Conservation (phyloP, 2,888 invertebrate genomes). For the Graphium colonna region DNA sequence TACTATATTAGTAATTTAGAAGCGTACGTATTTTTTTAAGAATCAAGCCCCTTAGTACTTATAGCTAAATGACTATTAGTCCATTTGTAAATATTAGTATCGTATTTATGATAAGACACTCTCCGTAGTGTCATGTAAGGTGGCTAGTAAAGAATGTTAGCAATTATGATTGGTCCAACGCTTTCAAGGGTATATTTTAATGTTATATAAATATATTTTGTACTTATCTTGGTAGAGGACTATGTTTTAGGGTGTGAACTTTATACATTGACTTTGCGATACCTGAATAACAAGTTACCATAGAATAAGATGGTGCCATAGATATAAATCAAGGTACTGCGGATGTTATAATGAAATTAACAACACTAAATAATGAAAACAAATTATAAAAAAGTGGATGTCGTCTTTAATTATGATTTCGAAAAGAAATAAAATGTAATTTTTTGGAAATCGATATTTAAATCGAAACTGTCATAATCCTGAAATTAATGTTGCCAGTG, state of each 20-base stretch:
- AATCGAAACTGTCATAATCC: not conserved
- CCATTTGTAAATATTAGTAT: constrained; percentile 71
- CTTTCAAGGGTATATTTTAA: constrained; percentile 42
- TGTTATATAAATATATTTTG: constrained; percentile 25
- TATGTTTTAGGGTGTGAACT: constrained; percentile 26
- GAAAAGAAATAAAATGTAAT: no score
- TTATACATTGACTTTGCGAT: constrained; percentile 34
- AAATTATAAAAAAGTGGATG: no score
- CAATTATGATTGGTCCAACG: constrained; percentile 72
- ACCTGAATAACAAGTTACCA: constrained; percentile 72
- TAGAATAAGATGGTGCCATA: constrained; percentile 67
- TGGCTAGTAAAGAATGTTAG: constrained; percentile 65
- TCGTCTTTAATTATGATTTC: no score
- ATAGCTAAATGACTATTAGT: constrained; percentile 69
- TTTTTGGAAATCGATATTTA: constrained; percentile 5
- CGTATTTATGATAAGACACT: constrained; percentile 55
- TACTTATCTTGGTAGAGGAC: constrained; percentile 34
- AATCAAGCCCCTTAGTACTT: constrained; percentile 26
- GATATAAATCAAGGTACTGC: constrained; percentile 13
- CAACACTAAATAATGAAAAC: no score
- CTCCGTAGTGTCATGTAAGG: constrained; percentile 40
- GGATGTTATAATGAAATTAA: not conserved
- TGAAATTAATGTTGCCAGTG: constrained; percentile 18
- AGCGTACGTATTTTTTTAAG: not conserved
- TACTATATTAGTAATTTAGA: not conserved